These are phyloP conservation scores for Lagodon rhomboides DNA, from an alignment of 2,797 vertebrate species.

Conservation along the genomic window DNA sequence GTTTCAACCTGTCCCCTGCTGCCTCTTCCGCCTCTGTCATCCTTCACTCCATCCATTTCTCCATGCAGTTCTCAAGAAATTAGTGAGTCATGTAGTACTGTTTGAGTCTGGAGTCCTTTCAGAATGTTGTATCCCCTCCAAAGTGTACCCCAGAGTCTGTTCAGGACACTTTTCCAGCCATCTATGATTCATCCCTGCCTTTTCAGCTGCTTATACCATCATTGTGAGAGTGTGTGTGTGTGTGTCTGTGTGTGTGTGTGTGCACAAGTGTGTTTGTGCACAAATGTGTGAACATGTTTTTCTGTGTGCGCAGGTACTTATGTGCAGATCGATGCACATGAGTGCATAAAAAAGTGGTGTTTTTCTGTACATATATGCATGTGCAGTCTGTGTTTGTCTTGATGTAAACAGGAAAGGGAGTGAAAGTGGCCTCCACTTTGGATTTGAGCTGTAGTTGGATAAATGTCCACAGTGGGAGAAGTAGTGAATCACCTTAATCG, in stretches of 20 bases:
- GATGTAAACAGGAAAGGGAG: conserved; percentile 10
- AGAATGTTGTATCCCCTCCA: conserved; percentile 40
- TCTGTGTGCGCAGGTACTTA: background rate
- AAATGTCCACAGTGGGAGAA: conserved; percentile 22
- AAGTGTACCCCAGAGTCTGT: conserved; percentile 56
- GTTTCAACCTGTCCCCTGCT: conserved; percentile 63
- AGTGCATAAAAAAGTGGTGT: background rate
- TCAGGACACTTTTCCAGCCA: conserved; percentile 45
- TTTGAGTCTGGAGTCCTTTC: conserved; percentile 45
- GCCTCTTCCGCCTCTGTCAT: conserved; percentile 61
- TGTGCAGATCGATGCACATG: background rate
- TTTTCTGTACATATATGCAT: background rate
- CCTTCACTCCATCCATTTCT: conserved; percentile 44
- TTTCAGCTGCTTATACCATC: conserved; percentile 66
- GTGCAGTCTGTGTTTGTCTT: conserved; percentile 1
- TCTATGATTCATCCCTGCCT: conserved; percentile 57
- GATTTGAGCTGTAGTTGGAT: conserved; percentile 28
- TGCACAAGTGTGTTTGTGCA: background rate
- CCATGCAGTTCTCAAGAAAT: conserved; percentile 37
- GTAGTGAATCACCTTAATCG: conserved; percentile 22
- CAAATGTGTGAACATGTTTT: background rate
- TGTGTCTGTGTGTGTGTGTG: conserved; percentile 11
- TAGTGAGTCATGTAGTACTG: conserved; percentile 55
- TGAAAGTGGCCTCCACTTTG: conserved; percentile 20
- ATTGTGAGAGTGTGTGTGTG: conserved; percentile 23